Evolutionary conservation across 37 sponge, comb jelly and placozoan genomes (phyloP).

Genomic region (Dysidea cf. avara): DNA sequence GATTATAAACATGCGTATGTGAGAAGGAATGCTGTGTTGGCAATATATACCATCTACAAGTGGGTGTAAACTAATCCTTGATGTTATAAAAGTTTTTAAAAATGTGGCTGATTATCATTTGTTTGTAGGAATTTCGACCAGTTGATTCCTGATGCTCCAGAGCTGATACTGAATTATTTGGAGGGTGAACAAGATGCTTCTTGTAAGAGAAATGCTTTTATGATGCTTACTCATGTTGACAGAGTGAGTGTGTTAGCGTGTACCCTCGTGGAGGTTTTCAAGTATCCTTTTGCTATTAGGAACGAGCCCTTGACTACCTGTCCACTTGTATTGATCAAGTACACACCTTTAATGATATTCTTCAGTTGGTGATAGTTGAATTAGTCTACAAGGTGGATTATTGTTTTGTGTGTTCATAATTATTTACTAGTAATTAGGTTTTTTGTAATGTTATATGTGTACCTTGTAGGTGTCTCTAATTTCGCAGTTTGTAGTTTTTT

Average conservation of each 20-base stretch:
- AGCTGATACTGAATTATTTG: slow-evolving; percentile 91
- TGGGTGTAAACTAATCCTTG: too few relatives aligned
- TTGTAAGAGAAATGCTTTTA: slow-evolving; percentile 99
- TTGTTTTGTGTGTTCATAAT: background rate
- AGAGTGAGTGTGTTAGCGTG: slow-evolving; percentile 62
- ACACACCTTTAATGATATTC: slow-evolving; percentile 92
- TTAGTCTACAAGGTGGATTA: slow-evolving; percentile 94
- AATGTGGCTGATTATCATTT: too few relatives aligned
- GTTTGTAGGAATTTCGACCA: slow-evolving; percentile 77
- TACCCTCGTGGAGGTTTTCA: too few relatives aligned
- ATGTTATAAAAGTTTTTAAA: too few relatives aligned
- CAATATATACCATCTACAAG: slow-evolving; percentile 98
- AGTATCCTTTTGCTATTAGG: slow-evolving; percentile 19
- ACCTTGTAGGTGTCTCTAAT: background rate
- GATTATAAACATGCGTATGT: slow-evolving; percentile 98
- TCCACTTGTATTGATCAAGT: slow-evolving; percentile 96
- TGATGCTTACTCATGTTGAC: slow-evolving; percentile 99
- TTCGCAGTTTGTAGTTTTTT: background rate
- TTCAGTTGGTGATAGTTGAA: slow-evolving; percentile 99
- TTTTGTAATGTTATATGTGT: background rate
- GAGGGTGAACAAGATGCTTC: slow-evolving; percentile 97
- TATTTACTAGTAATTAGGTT: background rate
- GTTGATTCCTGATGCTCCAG: slow-evolving; percentile 98
- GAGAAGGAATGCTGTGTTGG: slow-evolving; percentile 97
- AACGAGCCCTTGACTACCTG: slow-evolving; percentile 94